Base-by-base conservation (phyloP, 2,797 vertebrate species). In the Chromis chromis region DNA sequence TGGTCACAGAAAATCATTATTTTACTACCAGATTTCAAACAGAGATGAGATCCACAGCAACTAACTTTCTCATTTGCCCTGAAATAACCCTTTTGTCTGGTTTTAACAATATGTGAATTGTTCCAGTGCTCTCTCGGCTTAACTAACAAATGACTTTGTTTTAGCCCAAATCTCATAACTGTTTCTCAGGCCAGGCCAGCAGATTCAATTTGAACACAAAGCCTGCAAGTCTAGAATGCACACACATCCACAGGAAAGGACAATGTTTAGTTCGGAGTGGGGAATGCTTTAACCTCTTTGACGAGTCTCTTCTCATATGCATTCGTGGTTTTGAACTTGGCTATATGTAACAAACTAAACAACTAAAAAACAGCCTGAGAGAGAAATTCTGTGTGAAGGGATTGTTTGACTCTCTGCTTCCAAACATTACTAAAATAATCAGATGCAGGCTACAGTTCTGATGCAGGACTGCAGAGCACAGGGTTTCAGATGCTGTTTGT, bases 11-110 rank as follows among this genome's bases (percentile, higher is more conserved):
- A 55, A 55, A 55, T 55, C 53, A 22, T 24, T 6, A 52, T 52
- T 25, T 52, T 52, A 52, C 22, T 13, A 25, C 21, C 22, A 21
- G 50, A 52, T 22, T 52, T 21, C 3, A 22, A 25, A 52, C 50
- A 50, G 48, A 16, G 25, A 16, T 55, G 27, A 56, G 17, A 42
- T 22, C 4, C 33, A 31, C 36, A 28, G 25, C 24, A 19, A 52
- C 21, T 42, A 28, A 17, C 27, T 31, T 42, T 28, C 25, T 9
- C 13, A 19, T 61, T 59, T 24, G 44, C n/a, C 36, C 36, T 21
- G 36, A 39, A 53, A 42, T 40, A 53, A 44, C n/a, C 24, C 33
- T 61, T 70, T 21, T 70, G 19, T 61, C 36, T 61, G 57, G 24
- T 54, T 53, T 9, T 59, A 28, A 54, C 11, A 31, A 31, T 4